Base-by-base conservation (phyloP, 2,888 invertebrate genomes). In the Steinernema carpocapsae region DNA sequence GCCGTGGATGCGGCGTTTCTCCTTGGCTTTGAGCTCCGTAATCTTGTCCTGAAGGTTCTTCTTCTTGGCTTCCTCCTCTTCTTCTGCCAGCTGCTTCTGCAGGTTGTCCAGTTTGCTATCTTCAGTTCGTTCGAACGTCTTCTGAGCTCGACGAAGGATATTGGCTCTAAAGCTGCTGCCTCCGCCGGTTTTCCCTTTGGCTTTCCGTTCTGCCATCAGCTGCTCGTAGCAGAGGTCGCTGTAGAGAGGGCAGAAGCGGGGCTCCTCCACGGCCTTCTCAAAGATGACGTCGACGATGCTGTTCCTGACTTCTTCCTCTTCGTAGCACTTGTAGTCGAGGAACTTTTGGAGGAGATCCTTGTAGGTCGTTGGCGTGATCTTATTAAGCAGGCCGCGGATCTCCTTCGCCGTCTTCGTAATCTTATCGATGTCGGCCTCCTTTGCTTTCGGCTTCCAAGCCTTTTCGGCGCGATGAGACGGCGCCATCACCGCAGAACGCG, bases 331-430 rank as follows among this genome's bases (percentile, higher is more conserved):
- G 32, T 72, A 24, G 12, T 48, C 48, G 45, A 73, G 56, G 72
- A 82, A 83, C 14, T 83, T 76, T 10, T 48, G 22, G 12, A 29
- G n/a, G 71, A 82, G 71, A n/a, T 74, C 78, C n/a, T 74, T 74
- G 70, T 76, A 79, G 12, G 76, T 78, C 12, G 74, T 56, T 2
- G 82, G 82, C 17, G 82, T 83, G 56, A 82, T 78, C 72, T 82
- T 82, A 78, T 82, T 82, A n/a, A 82, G 75, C 29, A 82, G 48
- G n/a, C 78, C 78, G 42, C 82, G 77, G 19, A 79, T 71, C 26
- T 76, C 74, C 73, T 82, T 81, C 7, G 32, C 64, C 1, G 32
- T 64, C 19, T 64, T 64, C 1, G 64, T 64, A 17, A 37, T 3
- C 17, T 32, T 19, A 17, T 64, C 64, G 17, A 64, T 3, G 3